Percentiles rank a stretch among this genome's conserved stretches.
These are phyloP conservation scores for Ecliptopera silaceata DNA, from an alignment of 2,888 invertebrate species.

Conservation along the genomic window DNA sequence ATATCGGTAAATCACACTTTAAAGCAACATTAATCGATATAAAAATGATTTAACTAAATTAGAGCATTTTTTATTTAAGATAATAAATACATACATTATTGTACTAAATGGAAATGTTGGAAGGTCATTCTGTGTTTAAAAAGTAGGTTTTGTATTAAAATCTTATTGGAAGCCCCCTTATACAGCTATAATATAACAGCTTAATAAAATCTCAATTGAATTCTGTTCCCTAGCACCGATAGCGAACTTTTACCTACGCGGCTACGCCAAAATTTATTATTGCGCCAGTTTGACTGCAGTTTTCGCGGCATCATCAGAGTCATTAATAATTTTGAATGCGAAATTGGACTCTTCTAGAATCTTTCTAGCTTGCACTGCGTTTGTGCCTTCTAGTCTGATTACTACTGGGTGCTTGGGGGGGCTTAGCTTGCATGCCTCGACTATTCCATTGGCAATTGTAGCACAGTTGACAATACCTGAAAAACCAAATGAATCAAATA, in stretches of 20 bases:
- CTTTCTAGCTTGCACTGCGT: slow-evolving; percentile 91
- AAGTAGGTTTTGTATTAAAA: not conserved
- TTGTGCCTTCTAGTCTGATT: slow-evolving; percentile 97
- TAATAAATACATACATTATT: too few species aligned
- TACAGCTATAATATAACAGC: slow-evolving; percentile 3
- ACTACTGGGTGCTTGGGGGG: slow-evolving; percentile 94
- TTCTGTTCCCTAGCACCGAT: not conserved
- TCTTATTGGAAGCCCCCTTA: slow-evolving; percentile 17
- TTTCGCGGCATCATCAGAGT: slow-evolving; percentile 96
- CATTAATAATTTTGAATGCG: slow-evolving; percentile 90
- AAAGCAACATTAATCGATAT: slow-evolving; percentile 12
- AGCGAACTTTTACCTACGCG: too few species aligned
- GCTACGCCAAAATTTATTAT: slow-evolving; percentile 13
- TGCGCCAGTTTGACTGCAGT: slow-evolving; percentile 87
- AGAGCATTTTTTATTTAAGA: not conserved
- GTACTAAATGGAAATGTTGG: slow-evolving; percentile 3
- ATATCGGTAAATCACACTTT: slow-evolving; percentile 17
- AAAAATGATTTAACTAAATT: not conserved
- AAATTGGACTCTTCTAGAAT: slow-evolving; percentile 93
- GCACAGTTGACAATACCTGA: slow-evolving; percentile 98
- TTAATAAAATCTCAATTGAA: not conserved
- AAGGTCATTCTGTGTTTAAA: slow-evolving; percentile 6
- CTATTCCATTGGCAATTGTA: slow-evolving; percentile 97
- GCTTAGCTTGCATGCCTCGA: slow-evolving; percentile 92
- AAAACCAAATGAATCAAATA: too few species aligned